Percentiles rank a stretch among this genome's conserved stretches.
These are phyloP conservation scores for Xiphophorus birchmanni DNA, from an alignment of 2,797 vertebrate species.

Conservation along the genomic window DNA sequence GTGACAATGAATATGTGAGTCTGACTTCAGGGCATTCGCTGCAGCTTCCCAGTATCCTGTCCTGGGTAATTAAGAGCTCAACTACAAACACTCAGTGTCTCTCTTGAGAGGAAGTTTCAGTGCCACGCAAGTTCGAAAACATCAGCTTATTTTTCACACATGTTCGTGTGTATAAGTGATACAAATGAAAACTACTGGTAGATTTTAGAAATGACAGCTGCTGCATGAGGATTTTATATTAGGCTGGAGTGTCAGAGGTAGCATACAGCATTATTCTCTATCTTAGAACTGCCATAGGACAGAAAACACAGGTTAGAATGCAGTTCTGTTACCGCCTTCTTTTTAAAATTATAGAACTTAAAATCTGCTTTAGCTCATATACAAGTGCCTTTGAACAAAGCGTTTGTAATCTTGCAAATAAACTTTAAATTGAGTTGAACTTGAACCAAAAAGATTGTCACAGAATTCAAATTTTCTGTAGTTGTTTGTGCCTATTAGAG, in stretches of 20 bases:
- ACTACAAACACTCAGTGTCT: conserved; percentile 49
- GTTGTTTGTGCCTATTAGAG: background rate
- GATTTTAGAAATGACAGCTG: conserved; percentile 5
- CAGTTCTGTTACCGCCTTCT: background rate
- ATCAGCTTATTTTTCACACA: conserved; percentile 28
- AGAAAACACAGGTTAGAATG: background rate
- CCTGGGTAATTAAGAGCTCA: conserved; percentile 71
- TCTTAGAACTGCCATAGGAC: background rate
- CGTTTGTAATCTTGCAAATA: background rate
- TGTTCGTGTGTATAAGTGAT: conserved; percentile 17
- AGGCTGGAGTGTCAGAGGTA: conserved; percentile 3
- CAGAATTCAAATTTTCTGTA: background rate
- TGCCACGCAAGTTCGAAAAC: conserved; percentile 52
- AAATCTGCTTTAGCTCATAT: background rate
- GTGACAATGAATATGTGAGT: conserved; percentile 3
- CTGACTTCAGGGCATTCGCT: conserved; percentile 51
- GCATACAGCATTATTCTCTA: background rate
- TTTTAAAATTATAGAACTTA: background rate
- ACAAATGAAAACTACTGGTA: conserved; percentile 2
- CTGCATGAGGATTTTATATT: background rate
- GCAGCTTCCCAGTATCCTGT: conserved; percentile 67
- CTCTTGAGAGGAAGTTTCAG: conserved; percentile 40
- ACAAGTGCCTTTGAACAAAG: background rate
- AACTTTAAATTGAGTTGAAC: background rate
- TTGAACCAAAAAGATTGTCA: background rate